Base-by-base conservation (phyloP, 2,888 invertebrate genomes). In the Hedya salicella region DNA sequence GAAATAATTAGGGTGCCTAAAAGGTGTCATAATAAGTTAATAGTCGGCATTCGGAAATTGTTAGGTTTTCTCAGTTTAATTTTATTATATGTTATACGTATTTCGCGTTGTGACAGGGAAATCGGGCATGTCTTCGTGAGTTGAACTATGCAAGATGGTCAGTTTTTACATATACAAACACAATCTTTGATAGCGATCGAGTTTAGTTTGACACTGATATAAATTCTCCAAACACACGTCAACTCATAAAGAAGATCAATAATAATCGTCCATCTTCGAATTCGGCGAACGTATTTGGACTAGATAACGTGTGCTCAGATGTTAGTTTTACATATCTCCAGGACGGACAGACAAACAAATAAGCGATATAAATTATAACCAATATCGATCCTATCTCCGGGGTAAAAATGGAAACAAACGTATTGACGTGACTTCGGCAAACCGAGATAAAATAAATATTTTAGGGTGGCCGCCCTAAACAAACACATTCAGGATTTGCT, bases 371-470 rank as follows among this genome's bases (percentile, higher is more conserved):
- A 91, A 88, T 90, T 91, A 89, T 88, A 86, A 84, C 81, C 79
- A 83, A 86, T 85, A 88, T 87, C 84, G 86, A 86, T 86, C 84
- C 85, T 87, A 88, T 89, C 88, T 88, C 82, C 82, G 81, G 80
- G 82, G 85, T 86, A 87, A 90, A 88, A 89, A 89, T 88, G 85
- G 79, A 82, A 88, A 90, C 88, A 88, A 86, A 87, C 89, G 61
- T 91, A 87, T 90, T 88, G 91, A 90, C 89, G 91, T 81, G 89
- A 88, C 88, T 88, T 87, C 91, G 90, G 91, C 89, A 90, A 91
- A 91, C 92, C 91, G 77, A 89, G 90, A 90, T 91, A 91, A 88
- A 91, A 91, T 91, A 91, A 92, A 92, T 92, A 92, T 92, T 91
- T 91, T 89, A 89, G 92, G 92, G 92, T 90, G 91, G 83, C 88